Conservation (phyloP, 2,797 vertebrate species). For the Petrocephalus sullivani region DNA sequence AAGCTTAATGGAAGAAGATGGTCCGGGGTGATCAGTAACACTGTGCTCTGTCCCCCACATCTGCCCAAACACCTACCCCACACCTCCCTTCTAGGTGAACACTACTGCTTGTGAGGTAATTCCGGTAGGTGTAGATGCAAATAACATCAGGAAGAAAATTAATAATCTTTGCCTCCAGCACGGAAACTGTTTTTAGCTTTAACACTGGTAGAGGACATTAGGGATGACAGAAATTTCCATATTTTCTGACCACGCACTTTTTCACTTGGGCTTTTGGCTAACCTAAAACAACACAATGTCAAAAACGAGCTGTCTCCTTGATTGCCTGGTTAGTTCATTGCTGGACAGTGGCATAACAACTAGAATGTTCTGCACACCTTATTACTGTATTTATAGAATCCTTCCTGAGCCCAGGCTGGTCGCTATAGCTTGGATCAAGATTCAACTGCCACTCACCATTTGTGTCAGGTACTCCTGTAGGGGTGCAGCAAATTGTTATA, state of each 20-base stretch:
- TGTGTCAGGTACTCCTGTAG: not conserved
- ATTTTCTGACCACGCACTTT: not conserved
- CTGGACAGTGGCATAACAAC: not conserved
- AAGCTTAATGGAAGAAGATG: not conserved
- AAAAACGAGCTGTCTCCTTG: not conserved
- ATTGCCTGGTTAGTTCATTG: not conserved
- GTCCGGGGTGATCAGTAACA: not conserved
- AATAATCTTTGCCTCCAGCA: not conserved
- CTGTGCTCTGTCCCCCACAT: not conserved
- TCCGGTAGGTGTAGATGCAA: not conserved
- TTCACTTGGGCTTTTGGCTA: not conserved
- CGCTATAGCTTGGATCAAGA: not conserved
- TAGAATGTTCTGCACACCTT: not conserved
- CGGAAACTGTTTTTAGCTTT: not conserved
- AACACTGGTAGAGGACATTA: not conserved
- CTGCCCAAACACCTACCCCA: not conserved
- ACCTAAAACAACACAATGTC: not conserved
- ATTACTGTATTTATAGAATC: not conserved
- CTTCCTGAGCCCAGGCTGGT: not conserved
- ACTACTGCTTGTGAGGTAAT: not conserved
- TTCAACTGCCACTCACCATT: not conserved
- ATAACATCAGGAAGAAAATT: not conserved
- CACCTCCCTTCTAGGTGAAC: not conserved
- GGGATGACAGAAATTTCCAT: not conserved
- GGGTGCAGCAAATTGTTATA: not conserved